Conservation (phyloP, 2,888 invertebrate genomes). For the Blera fallax region DNA sequence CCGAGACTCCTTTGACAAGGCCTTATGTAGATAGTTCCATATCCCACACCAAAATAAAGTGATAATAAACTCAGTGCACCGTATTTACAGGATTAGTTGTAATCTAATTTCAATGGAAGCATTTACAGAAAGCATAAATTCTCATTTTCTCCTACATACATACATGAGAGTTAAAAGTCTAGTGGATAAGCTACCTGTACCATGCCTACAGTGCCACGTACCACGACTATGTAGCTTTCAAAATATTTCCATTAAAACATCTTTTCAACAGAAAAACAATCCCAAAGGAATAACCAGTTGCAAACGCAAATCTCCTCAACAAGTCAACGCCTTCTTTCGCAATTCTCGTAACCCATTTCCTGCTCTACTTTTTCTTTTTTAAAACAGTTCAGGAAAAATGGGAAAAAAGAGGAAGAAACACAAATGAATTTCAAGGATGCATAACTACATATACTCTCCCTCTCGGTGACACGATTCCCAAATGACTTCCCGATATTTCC, state of each 20-base stretch:
- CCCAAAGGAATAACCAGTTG: slow-evolving; percentile 8
- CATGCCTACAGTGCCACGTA: neutral
- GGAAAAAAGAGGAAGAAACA: slow-evolving; percentile 4
- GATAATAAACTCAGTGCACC: too few relatives aligned
- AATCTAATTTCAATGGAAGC: too few relatives aligned
- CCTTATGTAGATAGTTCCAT: too few relatives aligned
- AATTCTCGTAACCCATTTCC: slow-evolving; percentile 61
- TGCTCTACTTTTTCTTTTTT: slow-evolving; percentile 8
- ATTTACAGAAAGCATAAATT: too few relatives aligned
- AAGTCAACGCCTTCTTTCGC: slow-evolving; percentile 59
- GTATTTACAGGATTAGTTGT: too few relatives aligned
- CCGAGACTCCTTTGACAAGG: too few relatives aligned
- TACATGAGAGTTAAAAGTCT: too few relatives aligned
- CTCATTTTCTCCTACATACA: too few relatives aligned
- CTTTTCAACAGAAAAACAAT: neutral
- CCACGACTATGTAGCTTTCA: neutral
- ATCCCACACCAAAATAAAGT: too few relatives aligned
- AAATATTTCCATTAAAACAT: neutral
- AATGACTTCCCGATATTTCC: slow-evolving; percentile 66
- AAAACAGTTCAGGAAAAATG: slow-evolving; percentile 8
- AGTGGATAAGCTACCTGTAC: too few relatives aligned
- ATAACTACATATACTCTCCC: slow-evolving; percentile 36
- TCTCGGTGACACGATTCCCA: slow-evolving; percentile 58
- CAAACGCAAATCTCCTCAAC: slow-evolving; percentile 44
- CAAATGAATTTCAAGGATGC: slow-evolving; percentile 67